These are phyloP conservation scores for Tridacna crocea DNA, from an alignment of 2,888 invertebrate genomes.

Conservation along the genomic window DNA sequence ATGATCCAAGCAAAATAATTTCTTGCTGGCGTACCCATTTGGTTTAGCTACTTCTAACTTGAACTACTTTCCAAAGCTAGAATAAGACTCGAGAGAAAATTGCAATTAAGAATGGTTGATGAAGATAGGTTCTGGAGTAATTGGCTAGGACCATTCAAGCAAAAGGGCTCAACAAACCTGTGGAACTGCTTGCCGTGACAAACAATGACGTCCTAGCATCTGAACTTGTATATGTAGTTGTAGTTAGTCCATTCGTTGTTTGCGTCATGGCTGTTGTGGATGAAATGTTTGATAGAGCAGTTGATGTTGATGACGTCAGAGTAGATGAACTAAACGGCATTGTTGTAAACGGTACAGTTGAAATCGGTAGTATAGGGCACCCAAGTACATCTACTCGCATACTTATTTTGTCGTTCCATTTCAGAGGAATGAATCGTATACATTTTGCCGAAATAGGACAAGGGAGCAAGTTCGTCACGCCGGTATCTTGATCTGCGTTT, in stretches of 20 bases:
- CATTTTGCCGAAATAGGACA: conserved; percentile 69
- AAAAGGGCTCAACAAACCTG: too few relatives aligned
- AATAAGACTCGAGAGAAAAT: too few relatives aligned
- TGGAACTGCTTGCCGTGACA: background rate
- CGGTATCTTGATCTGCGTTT: conserved; percentile 62
- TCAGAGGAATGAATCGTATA: conserved; percentile 62
- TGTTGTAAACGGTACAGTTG: conserved; percentile 14
- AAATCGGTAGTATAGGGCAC: conserved; percentile 62
- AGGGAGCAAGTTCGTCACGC: conserved; percentile 58
- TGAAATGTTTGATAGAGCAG: conserved; percentile 13
- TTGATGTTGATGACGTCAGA: background rate
- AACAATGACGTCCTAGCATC: background rate
- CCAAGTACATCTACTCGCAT: conserved; percentile 69
- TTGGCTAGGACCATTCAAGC: too few relatives aligned
- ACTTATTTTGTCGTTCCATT: conserved; percentile 64
- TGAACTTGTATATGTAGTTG: conserved; percentile 12
- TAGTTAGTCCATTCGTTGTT: conserved; percentile 19
- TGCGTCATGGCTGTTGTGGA: conserved; percentile 26
- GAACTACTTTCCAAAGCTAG: too few relatives aligned
- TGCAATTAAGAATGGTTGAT: too few relatives aligned
- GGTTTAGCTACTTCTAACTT: too few relatives aligned
- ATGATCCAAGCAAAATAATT: too few relatives aligned
- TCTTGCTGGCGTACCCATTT: too few relatives aligned
- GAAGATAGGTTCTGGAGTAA: too few relatives aligned
- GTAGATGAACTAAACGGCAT: background rate